Percentiles rank a stretch among this genome's conserved stretches.
These are phyloP conservation scores for Nicator chloris DNA, from an alignment of 2,113 vertebrate species.

Conservation along the genomic window DNA sequence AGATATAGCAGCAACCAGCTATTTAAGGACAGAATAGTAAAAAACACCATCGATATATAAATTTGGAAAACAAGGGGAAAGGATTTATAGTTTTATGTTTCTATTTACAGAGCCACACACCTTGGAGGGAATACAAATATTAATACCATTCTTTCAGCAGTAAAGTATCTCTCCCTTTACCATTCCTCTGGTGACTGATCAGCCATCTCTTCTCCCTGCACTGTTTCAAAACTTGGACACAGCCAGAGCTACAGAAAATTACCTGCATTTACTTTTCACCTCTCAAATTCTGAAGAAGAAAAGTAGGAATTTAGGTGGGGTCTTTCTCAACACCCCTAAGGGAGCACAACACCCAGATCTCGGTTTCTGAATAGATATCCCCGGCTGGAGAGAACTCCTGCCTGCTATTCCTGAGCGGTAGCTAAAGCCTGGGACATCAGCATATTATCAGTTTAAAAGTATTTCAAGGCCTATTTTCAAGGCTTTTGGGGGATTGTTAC, in stretches of 20 bases:
- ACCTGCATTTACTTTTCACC: background rate
- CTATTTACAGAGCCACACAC: background rate
- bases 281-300: background rate
- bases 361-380: background rate
- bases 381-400: background rate
- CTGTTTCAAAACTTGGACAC: background rate
- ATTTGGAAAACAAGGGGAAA: background rate
- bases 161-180: background rate
- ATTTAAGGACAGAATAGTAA: background rate
- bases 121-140: background rate
- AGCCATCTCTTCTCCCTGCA: background rate
- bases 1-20: background rate
- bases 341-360: background rate
- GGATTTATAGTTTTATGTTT: background rate
- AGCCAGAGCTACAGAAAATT: background rate
- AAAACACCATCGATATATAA: background rate
- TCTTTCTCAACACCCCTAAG: background rate
- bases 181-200: background rate
- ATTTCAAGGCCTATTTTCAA: background rate
- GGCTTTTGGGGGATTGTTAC: background rate
- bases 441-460: slow-evolving; percentile 8
- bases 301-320: background rate
- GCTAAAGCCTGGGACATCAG: background rate
- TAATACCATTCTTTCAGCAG: background rate
- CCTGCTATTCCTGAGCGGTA: background rate